Base-by-base conservation (phyloP, 2,797 vertebrate genomes). In the Falco concolor region DNA sequence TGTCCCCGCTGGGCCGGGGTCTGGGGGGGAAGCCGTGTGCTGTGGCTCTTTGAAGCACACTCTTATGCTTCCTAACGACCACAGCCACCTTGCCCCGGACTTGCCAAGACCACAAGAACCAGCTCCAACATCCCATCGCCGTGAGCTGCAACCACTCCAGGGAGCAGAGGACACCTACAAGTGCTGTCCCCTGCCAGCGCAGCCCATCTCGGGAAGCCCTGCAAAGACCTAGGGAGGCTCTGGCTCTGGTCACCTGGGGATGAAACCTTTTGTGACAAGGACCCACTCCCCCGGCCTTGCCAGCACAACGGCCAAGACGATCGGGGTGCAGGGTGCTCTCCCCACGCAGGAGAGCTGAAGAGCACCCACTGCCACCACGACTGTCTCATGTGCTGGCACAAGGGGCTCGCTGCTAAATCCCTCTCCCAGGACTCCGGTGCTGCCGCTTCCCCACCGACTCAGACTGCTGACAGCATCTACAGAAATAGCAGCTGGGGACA, bases 141-240 rank as follows among this genome's bases (percentile, higher is more conserved):
- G 4, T 4, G 14, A 77, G 47, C 59, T 22, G 59, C 20, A 5
- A n/a, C 13, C 5, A 1, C 49, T 18, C 30, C 67, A 9, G 38
- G 79, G 10, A 44, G 47, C 27, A 3, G 2, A 59, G 23, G 64
- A 49, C 53, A 22, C 10, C 52, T 21, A 4, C 17, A 12, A 32
- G 42, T 5, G 5, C 38, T 4, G 0, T 56, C 40, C 52, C 17
- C 1, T 2, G 22, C 12, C 50, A 9, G 16, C 34, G 23, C 3
- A 1, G 16, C 8, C 40, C 3, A 0, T 13, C 34, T 25, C 52
- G 2, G n/a, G 61, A 57, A 57, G 44, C 53, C 47, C 25, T 9
- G 16, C 56, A 7, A 28, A 45, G 32, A 38, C 27, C 57, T 4
- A 3, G 13, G 25, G 25, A 38, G 8, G 25, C 12, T 42, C 36